Evolutionary conservation across 2,113 vertebrate genomes (phyloP), one percentile per base, ranked within the genome.

Genomic region (Ophthalmolycus amberensis): DNA sequence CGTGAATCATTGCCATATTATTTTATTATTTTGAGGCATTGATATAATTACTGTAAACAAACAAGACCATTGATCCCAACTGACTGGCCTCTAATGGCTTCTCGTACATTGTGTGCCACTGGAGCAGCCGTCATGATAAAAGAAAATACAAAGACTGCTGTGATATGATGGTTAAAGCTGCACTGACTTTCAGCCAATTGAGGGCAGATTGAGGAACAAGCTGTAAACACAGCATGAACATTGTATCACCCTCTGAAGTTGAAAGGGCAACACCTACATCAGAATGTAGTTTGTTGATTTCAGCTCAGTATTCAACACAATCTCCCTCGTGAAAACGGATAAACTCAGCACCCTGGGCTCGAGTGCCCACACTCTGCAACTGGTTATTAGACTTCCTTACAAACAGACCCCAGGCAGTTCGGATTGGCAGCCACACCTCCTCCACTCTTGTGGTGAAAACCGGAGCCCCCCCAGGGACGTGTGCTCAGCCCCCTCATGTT

Each of bases 21-120:
- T 77, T 71, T 58, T 58, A 20, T 72, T 65, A 77, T 77, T 71
- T 58, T 59, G 18, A 73, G 68, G 58, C 56, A 54, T 22, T n/a
- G 10, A 14, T 77, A 29, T 63, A 76, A 71, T 83, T 20, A 74
- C 44, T 71, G 42, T 32, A 78, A 83, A 85, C 59, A 73, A 83
- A 79, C 66, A 77, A 4, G 9, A 37, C n/a, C 85, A 71, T 56
- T 29, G 22, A 27, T 32, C 38, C 70, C 5, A 42, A 70, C 9
- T 74, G 18, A 70, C 29, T 29, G 42, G 29, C 8, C 27, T 37
- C 27, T 50, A 6, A 56, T 46, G 63, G 5, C 40, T 54, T 29
- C 50, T 72, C 63, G 32, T 14, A 38, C 48, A 67, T 12, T 69
- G 27, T 68, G 79, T 15, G 10, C 27, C 20, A 65, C 32, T 32